Evolutionary conservation across 2,797 vertebrate species (phyloP), one percentile per base, ranked within the genome.

Genomic region (Pseudochromis fuscus): DNA sequence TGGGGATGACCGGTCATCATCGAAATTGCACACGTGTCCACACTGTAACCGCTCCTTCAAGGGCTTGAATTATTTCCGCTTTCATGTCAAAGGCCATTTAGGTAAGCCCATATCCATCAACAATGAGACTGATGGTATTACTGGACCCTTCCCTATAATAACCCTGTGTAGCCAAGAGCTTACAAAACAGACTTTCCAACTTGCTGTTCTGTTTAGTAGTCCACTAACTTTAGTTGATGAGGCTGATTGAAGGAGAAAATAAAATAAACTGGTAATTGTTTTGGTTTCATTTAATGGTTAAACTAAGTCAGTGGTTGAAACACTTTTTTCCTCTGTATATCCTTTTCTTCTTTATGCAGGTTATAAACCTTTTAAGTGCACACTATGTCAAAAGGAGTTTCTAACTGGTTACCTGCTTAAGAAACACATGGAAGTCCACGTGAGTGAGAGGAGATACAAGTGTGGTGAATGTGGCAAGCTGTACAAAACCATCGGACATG

Each of bases 401-500:
- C 93, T 96, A 9, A 99, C 97, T 35, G 96, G 96, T 77, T 98
- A 99, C 85, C 83, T 98, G 85, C 93, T 99, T 50, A 97, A 96
- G 85, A 99, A 99, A 86, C 98, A 99, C 85, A 96, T 97, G 93
- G 97, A 98, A 55, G 94, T 95, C 1, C 98, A 99, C 0, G 93
- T 96, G 65, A 96, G 94, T 0, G 96, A 99, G 88, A 94, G 98
- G 69, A 93, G 97, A 11, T 99, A 96, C 89, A 97, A 97, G 83
- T 99, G 98, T 0, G 98, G 97, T 0, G 98, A 99, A 85, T 99
- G 98, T 0, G 98, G 98, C 56, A 99, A 99, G 67, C 93, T 98
- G 35, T 99, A 99, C 89, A 99, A 98, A 93, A 98, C 97, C 49
- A 96, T 99, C 0, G 97, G 96, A 0, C 98, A 99, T 0, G 97